Conservation (phyloP, 2,797 vertebrate genomes). For the Pteronotus mesoamericanus region DNA sequence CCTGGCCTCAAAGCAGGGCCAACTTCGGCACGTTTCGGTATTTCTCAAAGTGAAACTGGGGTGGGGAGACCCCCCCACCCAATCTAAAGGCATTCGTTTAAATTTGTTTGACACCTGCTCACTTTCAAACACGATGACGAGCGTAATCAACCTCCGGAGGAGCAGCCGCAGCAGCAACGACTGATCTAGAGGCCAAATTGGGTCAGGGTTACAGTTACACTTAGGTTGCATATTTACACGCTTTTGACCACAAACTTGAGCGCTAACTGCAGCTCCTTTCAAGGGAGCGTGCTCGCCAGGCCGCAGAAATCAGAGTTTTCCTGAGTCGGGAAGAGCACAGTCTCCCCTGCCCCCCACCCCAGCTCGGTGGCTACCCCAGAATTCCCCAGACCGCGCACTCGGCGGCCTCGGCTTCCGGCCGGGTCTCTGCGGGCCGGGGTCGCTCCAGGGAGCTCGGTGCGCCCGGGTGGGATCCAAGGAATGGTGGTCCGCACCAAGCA, state of each 20-base stretch:
- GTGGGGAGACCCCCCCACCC: too few species aligned
- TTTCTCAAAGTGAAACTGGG: not conserved
- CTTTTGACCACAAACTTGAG: conserved; percentile 61
- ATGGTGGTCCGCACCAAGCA: not conserved
- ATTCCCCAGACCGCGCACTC: not conserved
- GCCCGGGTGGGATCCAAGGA: not conserved
- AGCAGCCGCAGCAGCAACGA: not conserved
- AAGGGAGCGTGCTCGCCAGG: not conserved
- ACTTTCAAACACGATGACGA: not conserved
- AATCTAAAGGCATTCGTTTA: not conserved
- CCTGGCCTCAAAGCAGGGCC: not conserved
- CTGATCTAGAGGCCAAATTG: not conserved
- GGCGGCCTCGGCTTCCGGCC: not conserved
- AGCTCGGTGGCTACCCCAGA: not conserved
- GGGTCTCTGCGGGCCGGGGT: not conserved
- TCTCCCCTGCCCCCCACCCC: not conserved
- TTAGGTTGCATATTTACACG: not conserved
- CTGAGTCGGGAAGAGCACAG: not conserved
- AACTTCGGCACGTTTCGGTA: not conserved
- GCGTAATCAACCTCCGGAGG: not conserved
- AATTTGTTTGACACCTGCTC: conserved; percentile 38
- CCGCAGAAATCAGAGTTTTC: not conserved
- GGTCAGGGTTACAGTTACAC: conserved; percentile 41
- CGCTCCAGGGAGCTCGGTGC: not conserved
- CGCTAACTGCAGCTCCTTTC: conserved; percentile 8